These are phyloP conservation scores for Oscheius myriophilus DNA, from an alignment of 2,888 invertebrate genomes.

Conservation along the genomic window DNA sequence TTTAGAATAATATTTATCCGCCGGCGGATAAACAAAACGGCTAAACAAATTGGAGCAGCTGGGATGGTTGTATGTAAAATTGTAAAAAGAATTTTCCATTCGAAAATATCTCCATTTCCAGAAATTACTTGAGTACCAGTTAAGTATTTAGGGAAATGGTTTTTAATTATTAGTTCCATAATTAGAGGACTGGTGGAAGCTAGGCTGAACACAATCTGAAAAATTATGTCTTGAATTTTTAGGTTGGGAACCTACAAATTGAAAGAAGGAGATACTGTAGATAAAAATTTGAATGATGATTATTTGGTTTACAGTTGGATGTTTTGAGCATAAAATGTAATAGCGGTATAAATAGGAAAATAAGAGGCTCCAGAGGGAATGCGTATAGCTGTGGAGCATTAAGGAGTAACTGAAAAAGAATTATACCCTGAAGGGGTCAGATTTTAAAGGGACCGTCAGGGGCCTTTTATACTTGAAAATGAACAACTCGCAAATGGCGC, in stretches of 20 bases:
- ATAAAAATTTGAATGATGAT: not conserved
- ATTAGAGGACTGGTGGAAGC: constrained; percentile 4
- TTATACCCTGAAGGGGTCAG: too few species aligned
- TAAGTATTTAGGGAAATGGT: constrained; percentile 36
- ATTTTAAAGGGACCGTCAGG: too few species aligned
- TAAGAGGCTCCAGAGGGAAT: constrained; percentile 23
- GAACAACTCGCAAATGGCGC: too few species aligned
- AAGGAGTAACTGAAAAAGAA: constrained; percentile 71
- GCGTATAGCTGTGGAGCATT: constrained; percentile 26
- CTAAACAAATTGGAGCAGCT: constrained; percentile 40
- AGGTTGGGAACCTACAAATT: constrained; percentile 10
- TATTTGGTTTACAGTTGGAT: not conserved
- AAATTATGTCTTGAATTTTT: not conserved
- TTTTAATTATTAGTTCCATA: not conserved
- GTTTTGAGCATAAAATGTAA: constrained; percentile 2
- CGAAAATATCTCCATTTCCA: constrained; percentile 38
- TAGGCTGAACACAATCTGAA: constrained; percentile 14
- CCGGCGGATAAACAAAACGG: constrained; percentile 35
- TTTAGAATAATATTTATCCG: constrained; percentile 31
- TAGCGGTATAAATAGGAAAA: not conserved
- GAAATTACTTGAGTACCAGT: constrained; percentile 29
- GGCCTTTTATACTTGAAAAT: too few species aligned
- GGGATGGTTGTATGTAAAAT: constrained; percentile 45
- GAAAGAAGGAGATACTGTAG: constrained; percentile 19
- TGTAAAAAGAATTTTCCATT: constrained; percentile 36